Evolutionary conservation across 2,888 invertebrate species (phyloP).

Genomic region (Heteromyza rotundicornis): DNA sequence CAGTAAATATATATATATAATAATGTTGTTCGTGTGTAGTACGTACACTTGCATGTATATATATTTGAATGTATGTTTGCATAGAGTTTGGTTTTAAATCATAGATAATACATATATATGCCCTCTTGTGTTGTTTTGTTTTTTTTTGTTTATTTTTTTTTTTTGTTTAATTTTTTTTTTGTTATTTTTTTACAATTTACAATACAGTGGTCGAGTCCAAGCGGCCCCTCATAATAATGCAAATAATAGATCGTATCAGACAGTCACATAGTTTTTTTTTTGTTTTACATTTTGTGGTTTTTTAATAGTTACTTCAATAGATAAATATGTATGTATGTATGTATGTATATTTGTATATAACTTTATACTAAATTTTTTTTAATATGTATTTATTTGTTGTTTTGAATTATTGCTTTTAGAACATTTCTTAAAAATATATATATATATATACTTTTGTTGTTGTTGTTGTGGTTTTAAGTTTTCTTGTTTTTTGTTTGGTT

Average conservation of each 20-base stretch:
- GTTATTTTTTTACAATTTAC: slow-evolving; percentile 15
- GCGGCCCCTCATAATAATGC: neutral
- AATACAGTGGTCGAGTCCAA: neutral
- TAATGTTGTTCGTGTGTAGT: neutral
- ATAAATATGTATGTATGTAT: slow-evolving; percentile 24
- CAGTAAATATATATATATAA: neutral
- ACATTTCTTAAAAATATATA: slow-evolving; percentile 58
- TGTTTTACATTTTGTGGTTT: slow-evolving; percentile 36
- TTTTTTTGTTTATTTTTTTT: neutral
- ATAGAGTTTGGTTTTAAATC: slow-evolving; percentile 31
- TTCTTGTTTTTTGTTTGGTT: slow-evolving; percentile 35
- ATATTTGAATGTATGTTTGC: slow-evolving; percentile 14
- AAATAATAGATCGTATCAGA: slow-evolving; percentile 18
- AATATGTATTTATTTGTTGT: slow-evolving; percentile 43
- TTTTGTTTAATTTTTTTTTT: neutral
- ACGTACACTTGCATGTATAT: neutral
- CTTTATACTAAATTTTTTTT: slow-evolving; percentile 27
- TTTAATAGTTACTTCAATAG: slow-evolving; percentile 27
- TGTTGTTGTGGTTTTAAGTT: too few relatives aligned
- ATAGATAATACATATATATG: slow-evolving; percentile 30
- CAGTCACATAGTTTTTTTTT: slow-evolving; percentile 35
- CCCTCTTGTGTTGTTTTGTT: neutral
- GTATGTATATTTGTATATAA: slow-evolving; percentile 36
- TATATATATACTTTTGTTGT: slow-evolving; percentile 31
- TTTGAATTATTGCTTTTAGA: slow-evolving; percentile 62